Base-by-base conservation (phyloP, 30 jellyfish, hydroid and myxozoan species). In the Aurelia coerulea region DNA sequence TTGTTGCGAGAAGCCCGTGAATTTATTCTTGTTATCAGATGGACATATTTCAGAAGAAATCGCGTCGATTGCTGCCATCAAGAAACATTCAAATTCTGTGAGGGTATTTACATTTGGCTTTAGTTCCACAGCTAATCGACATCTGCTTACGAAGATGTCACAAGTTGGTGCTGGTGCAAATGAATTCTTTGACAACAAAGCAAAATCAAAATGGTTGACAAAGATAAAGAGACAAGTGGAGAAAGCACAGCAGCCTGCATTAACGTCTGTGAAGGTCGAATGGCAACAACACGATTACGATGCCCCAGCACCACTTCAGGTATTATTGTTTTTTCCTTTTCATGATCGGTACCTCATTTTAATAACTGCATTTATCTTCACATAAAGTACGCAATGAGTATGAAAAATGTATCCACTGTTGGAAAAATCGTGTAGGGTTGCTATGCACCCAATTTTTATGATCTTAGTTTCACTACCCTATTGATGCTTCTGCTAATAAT, bases 11-110 rank as follows among this genome's bases (percentile, higher is more conserved):
- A 65, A 68, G 16, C 95, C 91, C 10, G 75, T 75, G 70, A 92
- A 92, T 68, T 64, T 87, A 9, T 87, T 92, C 49, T 64, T 92
- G 62, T 56, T 92, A 16, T 92, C 98, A 14, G 98, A 92, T 71
- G 98, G 98, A 10, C 93, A 86, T 68, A 79, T 86, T 53, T 75
- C 94, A 46, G 98, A 92, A 31, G 98, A 92, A 69, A 80, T 72
- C n/a, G 18, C 86, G 37, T 81, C 98, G 12, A 75, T 87, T 73
- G 82, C 94, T 14, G 60, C 90, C 18, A 52, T 87, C 1, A 23
- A 62, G 73, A 76, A 64, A 35, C n/a, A 49, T 58, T 39, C 85
- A 37, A 65, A 68, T 34, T 53, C 74, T 8, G 64, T 88, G 37
- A 81, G 98, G 29, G 37, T 87, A 56, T 92, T 92, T 68, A 86